Percentiles rank a stretch among this genome's conserved stretches.
These are phyloP conservation scores for Aculops lycopersici DNA, from an alignment of 1,140 invertebrate genomes.

Conservation along the genomic window DNA sequence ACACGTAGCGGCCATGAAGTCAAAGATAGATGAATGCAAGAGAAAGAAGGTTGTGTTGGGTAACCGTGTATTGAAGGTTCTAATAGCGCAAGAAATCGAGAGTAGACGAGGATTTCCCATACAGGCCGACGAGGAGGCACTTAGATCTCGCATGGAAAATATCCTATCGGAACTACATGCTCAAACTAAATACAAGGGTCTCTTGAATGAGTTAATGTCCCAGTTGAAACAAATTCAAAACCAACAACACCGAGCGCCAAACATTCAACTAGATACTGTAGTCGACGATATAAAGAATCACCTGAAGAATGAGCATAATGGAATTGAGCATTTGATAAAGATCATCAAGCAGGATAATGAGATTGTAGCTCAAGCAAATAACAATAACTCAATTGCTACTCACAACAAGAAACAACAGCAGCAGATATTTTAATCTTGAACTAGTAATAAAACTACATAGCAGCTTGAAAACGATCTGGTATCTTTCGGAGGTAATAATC, in stretches of 20 bases:
- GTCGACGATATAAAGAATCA: conserved; percentile 30
- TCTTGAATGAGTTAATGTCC: conserved; percentile 56
- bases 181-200: conserved; percentile 62
- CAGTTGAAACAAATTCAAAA: conserved; percentile 40
- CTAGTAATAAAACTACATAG: no score
- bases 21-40: conserved; percentile 8
- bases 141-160: conserved; percentile 45
- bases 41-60: conserved; percentile 4
- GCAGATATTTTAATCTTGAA: no score
- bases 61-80: conserved; percentile 23
- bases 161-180: conserved; percentile 51
- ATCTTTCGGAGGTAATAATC: no score
- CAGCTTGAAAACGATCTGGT: no score
- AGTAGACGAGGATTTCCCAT: conserved; percentile 50
- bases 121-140: conserved; percentile 52
- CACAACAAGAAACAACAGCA: no score
- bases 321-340: conserved; percentile 41
- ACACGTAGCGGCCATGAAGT: conserved; percentile 4
- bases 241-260: conserved; percentile 18
- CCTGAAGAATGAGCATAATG: conserved; percentile 45
- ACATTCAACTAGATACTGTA: conserved; percentile 24
- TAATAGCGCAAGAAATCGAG: conserved; percentile 50
- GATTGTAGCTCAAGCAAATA: no score
- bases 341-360: conserved; percentile 35
- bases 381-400: no score